Base-by-base conservation (phyloP, 2,797 vertebrate species). In the Phataginus tetradactyla region DNA sequence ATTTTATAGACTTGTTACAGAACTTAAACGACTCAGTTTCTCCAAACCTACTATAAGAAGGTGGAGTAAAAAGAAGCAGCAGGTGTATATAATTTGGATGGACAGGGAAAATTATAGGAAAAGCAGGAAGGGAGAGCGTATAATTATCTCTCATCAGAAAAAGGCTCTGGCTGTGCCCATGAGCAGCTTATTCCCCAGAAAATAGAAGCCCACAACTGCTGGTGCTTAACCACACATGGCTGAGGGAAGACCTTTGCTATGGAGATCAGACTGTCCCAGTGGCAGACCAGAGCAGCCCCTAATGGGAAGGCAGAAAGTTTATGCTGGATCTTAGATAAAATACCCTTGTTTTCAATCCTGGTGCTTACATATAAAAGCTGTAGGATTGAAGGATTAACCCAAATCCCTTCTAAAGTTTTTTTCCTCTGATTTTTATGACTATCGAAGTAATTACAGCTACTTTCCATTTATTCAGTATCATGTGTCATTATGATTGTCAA, bases 11-110 rank as follows among this genome's bases (percentile, higher is more conserved):
- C 25, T 89, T 61, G 10, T 68, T 74, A 14, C 37, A n/a, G 37
- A 66, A 37, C 68, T 96, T 95, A 94, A 84, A 89, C 53, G 66
- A 14, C 1, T 90, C n/a, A 9, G 4, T 86, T 94, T 92, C 66
- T 77, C 42, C 72, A 95, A 91, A 90, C 29, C n/a, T 81, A 71
- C 69, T 75, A 84, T 94, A 45, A 86, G 32, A 79, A 94, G 72
- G 53, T 63, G 25, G 86, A 81, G 21, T 78, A 59, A 69, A 96
- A 90, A 94, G 78, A 77, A 88, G 57, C 80, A 86, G 45, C 61
- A 96, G 90, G 87, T 96, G 86, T 88, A 49, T 92, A 42, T 96
- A 85, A 93, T 96, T 96, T 96, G 42, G 34, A 88, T 79, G 66
- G 91, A 86, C 59, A 93, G 75, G 39, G 72, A 39, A 92, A 95